Evolutionary conservation across 2,113 vertebrate genomes (phyloP), one percentile per base, ranked within the genome.

Genomic region (Trichechus manatus): DNA sequence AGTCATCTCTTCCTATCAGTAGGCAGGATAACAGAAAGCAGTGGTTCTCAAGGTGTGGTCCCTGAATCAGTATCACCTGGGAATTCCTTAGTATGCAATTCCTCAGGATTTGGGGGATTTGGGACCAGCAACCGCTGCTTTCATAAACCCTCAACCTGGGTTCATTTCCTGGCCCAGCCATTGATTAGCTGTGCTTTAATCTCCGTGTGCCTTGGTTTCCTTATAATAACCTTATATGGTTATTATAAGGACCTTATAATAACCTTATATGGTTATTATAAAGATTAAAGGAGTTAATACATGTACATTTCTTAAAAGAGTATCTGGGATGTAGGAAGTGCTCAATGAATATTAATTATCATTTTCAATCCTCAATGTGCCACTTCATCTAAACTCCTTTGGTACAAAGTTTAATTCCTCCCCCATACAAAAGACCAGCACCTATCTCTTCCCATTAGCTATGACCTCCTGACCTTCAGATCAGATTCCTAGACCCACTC

Each of bases 121-220:
- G 70, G 44, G 42, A 93, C 27, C 50, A 91, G 92, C 42, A 53
- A 14, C 59, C 9, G 19, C 2, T n/a, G 27, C 42, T 61, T 39
- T 13, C 6, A 31, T 19, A 36, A 66, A 66, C 33, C 11, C 6
- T 39, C 47, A 23, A 63, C 6, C 2, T 36, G 88, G 31, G 29
- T 87, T 66, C 39, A 50, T 1, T 15, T 39, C 64, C 61, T 42
- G 42, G 47, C 84, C 85, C 64, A 78, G 33, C n/a, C 25, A 29
- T 78, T 80, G 10, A 77, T 44, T 33, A 83, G n/a, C 36, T 88
- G 14, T 83, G 75, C 25, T 94, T 94, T 79, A 63, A 87, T 77
- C n/a, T 74, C 75, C 39, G 31, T 77, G 75, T 82, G 83, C 75
- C 92, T 93, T 66, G 47, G 15, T 87, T 88, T 95, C 77, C 79